These are phyloP conservation scores for Psittacula derbiana DNA, from an alignment of 2,797 vertebrate genomes.

Conservation along the genomic window DNA sequence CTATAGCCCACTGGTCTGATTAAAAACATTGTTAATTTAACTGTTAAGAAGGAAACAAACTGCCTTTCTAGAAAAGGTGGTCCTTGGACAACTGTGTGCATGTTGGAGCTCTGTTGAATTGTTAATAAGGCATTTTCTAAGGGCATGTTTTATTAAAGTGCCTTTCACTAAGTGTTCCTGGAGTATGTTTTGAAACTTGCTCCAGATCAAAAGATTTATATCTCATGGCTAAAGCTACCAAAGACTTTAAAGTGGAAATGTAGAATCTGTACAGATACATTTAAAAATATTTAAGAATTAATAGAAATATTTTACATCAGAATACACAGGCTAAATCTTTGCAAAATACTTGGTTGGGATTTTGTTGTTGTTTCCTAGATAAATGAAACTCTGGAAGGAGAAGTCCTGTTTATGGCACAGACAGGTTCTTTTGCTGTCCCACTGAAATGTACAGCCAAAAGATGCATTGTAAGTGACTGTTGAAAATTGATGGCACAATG, in stretches of 20 bases:
- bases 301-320: not conserved
- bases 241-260: not conserved
- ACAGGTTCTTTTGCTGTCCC: slow-evolving; percentile 85
- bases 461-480: slow-evolving; percentile 81
- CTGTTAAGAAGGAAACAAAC: not conserved
- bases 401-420: slow-evolving; percentile 82
- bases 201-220: not conserved
- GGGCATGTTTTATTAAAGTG: not conserved
- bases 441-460: slow-evolving; percentile 87
- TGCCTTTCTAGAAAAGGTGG: not conserved
- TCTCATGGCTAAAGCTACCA: not conserved
- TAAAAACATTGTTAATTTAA: not conserved
- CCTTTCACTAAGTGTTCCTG: not conserved
- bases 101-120: not conserved
- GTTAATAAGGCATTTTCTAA: not conserved
- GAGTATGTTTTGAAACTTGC: not conserved
- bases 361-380: slow-evolving; percentile 71
- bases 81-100: not conserved
- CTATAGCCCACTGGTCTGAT: not conserved
- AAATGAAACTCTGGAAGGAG: slow-evolving; percentile 87
- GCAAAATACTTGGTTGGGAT: not conserved
- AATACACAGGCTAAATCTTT: not conserved
- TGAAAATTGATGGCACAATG: not conserved
- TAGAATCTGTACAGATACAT: not conserved
- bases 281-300: not conserved